phyloP scores from a whole-genome alignment of 64 coral and sea anemone genomes.

The Porites australiensis region DNA sequence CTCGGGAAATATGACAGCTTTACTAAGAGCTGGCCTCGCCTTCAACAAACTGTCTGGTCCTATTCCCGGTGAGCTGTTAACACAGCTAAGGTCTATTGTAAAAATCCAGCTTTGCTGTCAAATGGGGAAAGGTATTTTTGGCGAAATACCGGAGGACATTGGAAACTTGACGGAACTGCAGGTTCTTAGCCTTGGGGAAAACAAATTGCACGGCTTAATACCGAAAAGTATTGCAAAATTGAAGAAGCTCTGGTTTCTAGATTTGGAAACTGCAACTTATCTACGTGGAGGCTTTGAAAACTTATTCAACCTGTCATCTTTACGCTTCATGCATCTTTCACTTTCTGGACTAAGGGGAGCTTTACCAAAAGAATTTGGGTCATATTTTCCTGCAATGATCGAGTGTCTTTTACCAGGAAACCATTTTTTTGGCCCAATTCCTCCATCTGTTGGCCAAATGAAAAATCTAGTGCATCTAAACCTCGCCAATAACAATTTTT shows the following conservation, averaged over 20 bases:
- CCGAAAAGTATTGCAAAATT: slow-evolving; percentile 69
- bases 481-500: slow-evolving; percentile 40
- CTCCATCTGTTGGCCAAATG: slow-evolving; percentile 35
- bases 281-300: slow-evolving; percentile 38
- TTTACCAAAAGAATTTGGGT: slow-evolving; percentile 49
- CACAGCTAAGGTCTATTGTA: slow-evolving; percentile 31
- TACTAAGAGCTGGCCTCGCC: slow-evolving; percentile 33
- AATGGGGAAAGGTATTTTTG: slow-evolving; percentile 32
- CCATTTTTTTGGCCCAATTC: slow-evolving; percentile 21
- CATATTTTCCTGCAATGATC: slow-evolving; percentile 43
- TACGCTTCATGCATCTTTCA: slow-evolving; percentile 71
- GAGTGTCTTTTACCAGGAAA: slow-evolving; percentile 65
- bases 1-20: slow-evolving; percentile 69
- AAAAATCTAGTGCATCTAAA: slow-evolving; percentile 36
- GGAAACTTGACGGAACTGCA: slow-evolving; percentile 75
- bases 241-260: slow-evolving; percentile 72
- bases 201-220: slow-evolving; percentile 55
- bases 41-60: slow-evolving; percentile 16
- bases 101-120: slow-evolving; percentile 88
- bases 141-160: slow-evolving; percentile 65
- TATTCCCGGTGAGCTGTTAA: slow-evolving; percentile 41
- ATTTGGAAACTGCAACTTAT: slow-evolving; percentile 39
- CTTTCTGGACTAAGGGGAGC: slow-evolving; percentile 41
- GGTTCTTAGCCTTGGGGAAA: slow-evolving; percentile 82
- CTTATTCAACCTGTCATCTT: slow-evolving; percentile 54